Base-by-base conservation (phyloP, 2,888 invertebrate genomes). In the Alsophila aescularia region DNA sequence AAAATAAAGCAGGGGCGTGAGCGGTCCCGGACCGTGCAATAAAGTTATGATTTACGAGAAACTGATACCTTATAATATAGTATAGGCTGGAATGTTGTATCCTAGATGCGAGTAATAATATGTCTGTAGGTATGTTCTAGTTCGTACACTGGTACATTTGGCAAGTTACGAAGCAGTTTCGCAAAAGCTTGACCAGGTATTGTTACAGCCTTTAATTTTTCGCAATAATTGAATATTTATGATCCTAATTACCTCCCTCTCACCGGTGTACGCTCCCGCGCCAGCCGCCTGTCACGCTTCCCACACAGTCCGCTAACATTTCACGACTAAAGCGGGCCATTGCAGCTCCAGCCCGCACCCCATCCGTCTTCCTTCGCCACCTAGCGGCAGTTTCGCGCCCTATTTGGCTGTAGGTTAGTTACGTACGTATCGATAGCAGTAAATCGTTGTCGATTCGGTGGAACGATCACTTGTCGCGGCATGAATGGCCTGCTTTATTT, bases 401-500 rank as follows among this genome's bases (percentile, higher is more conserved):
- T 69, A 75, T 73, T 73, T 72, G 77, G 77, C 59, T 55, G 60
- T 56, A 29, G 39, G 69, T 68, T 76, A 71, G 72, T 71, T 70
- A 65, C 67, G 58, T 56, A 55, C 34, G 58, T 73, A 78, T 77
- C 76, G 73, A 70, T 70, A 58, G 72, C 73, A 71, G 69, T 80
- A 77, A 79, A 75, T 79, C 41, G 31, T 57, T 10, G 54, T 51
- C 68, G 66, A 65, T 54, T 45, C 45, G 24, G 41, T 7, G 15
- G 29, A 29, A 70, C 70, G 65, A 66, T 73, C 75, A 75, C 70
- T 70, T 64, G 67, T 66, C 65, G 68, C 57, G 59, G 56, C 58
- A 66, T 69, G 71, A 72, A 72, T 72, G 67, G 71, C 64, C 58
- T 64, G 64, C 69, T 68, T 72, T 72, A 72, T 75, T 73, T 75